These are phyloP conservation scores for Drosophila azteca DNA, from an alignment of 1,140 invertebrate species.

Conservation along the genomic window DNA sequence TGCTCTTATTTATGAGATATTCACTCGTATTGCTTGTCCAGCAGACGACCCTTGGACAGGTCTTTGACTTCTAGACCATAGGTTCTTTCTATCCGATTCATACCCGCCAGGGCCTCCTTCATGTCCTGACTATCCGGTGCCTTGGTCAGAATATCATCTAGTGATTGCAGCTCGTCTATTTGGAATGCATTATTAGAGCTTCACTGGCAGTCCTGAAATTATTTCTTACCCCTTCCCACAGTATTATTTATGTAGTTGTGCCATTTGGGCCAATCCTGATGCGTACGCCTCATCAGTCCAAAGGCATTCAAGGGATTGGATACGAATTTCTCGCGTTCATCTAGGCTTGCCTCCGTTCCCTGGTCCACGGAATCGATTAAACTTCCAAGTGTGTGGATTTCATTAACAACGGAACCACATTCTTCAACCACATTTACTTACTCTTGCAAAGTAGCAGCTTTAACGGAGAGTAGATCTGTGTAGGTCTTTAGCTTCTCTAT, in stretches of 20 bases:
- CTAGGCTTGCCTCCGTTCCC: neutral
- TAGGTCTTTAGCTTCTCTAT: constrained; percentile 4
- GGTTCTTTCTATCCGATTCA: constrained; percentile 16
- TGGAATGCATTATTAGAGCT: neutral
- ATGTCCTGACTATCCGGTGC: constrained; percentile 11
- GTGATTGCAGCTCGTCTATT: neutral
- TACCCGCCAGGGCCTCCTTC: constrained; percentile 7
- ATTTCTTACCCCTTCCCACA: constrained; percentile 27
- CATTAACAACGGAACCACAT: no score
- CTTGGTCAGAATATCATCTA: constrained; percentile 4
- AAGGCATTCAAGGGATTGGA: constrained; percentile 56
- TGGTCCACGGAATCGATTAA: constrained; percentile 15
- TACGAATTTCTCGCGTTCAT: constrained; percentile 39
- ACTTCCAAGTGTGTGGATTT: neutral
- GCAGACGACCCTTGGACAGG: constrained; percentile 15
- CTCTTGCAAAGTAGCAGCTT: constrained; percentile 21
- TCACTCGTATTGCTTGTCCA: constrained; percentile 20
- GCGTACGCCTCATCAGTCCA: constrained; percentile 35
- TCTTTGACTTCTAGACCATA: constrained; percentile 16
- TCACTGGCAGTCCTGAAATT: neutral
- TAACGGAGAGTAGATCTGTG: constrained; percentile 25
- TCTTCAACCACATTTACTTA: neutral
- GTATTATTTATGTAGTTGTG: constrained; percentile 33
- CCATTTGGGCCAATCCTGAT: constrained; percentile 59
- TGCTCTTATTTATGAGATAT: neutral